phyloP scores from a whole-genome alignment of 2,888 invertebrate species.

The Dexiosoma caninum region DNA sequence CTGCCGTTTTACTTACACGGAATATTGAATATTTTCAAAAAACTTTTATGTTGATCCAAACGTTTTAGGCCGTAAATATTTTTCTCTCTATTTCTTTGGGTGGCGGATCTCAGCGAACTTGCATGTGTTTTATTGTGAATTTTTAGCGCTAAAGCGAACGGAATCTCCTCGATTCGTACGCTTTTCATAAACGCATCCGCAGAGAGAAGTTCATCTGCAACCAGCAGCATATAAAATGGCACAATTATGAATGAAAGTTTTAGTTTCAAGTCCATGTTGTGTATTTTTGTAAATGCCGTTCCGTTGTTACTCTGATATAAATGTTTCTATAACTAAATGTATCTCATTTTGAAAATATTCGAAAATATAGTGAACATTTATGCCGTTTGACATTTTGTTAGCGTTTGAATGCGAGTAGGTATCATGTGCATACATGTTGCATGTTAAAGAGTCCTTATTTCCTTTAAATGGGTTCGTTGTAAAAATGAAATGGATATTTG shows the following conservation, averaged over 20 bases:
- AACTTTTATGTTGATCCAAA: constrained; percentile 72
- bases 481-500: neutral
- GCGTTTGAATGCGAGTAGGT: neutral
- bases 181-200: constrained; percentile 69
- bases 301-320: constrained; percentile 18
- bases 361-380: neutral
- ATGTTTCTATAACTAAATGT: constrained; percentile 26
- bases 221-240: constrained; percentile 67
- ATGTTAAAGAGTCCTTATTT: constrained; percentile 48
- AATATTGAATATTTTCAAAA: constrained; percentile 75
- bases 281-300: neutral
- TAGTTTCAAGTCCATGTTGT: constrained; percentile 38
- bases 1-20: constrained; percentile 72
- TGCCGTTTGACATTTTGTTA: neutral
- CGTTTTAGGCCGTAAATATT: constrained; percentile 71
- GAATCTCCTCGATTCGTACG: constrained; percentile 71
- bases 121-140: constrained; percentile 25
- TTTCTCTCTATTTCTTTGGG: constrained; percentile 2
- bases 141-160: constrained; percentile 64
- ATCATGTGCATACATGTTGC: constrained; percentile 28
- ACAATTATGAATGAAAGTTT: constrained; percentile 64
- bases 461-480: constrained; percentile 1
- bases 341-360: neutral
- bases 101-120: constrained; percentile 16
- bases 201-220: constrained; percentile 62